Evolutionary conservation across 2,113 vertebrate genomes (phyloP).

Genomic region (Capreolus pygargus): DNA sequence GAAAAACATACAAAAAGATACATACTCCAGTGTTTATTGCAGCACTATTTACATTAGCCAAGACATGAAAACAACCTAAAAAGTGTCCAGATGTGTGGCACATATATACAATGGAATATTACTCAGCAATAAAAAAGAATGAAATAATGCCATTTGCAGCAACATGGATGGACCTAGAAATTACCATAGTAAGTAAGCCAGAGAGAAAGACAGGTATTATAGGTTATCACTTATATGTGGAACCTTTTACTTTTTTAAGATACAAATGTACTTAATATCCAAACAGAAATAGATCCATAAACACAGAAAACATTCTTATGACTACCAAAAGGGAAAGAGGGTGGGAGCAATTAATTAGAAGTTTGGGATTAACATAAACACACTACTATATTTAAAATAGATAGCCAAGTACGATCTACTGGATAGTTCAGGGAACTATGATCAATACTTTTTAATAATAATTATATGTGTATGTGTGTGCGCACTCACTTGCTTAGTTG

Average conservation of each 20-base stretch:
- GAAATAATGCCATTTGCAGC: neutral
- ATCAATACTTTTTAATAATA: neutral
- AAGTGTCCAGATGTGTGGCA: rapidly evolving
- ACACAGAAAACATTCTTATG: neutral
- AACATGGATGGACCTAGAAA: neutral
- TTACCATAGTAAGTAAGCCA: neutral
- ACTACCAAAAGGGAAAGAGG: neutral
- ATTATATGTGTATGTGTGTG: neutral
- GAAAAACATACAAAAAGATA: neutral
- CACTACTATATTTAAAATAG: neutral
- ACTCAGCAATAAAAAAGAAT: neutral
- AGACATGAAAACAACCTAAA: neutral
- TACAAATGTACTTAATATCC: neutral
- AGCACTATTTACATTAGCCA: neutral
- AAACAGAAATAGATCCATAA: neutral
- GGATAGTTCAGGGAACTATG: neutral
- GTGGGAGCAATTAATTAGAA: neutral
- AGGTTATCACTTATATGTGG: neutral
- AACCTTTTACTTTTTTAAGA: neutral
- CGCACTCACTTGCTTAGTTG: neutral
- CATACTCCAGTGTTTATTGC: neutral
- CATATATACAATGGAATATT: neutral
- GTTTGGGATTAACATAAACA: neutral
- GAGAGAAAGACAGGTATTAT: neutral
- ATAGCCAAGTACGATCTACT: neutral